Evolutionary conservation across 1,140 invertebrate species (phyloP), one percentile per base, ranked within the genome.

Genomic region (Chironomus striatipennis): DNA sequence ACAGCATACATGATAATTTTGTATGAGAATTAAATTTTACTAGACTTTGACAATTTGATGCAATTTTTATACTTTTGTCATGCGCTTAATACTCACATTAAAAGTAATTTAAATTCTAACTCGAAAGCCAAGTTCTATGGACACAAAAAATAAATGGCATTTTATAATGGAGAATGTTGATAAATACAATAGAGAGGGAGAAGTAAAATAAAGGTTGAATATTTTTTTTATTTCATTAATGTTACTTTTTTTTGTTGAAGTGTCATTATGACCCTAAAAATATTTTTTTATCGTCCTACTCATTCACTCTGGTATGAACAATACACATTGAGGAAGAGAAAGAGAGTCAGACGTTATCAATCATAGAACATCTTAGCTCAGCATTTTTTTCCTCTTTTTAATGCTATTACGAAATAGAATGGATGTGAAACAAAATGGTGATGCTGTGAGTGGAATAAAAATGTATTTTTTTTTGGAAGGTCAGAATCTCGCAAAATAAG

Each of bases 181-280:
- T 57, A 57, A n/a, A n/a, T 57, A n/a, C n/a, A 12, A n/a, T 57
- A 57, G 47, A n/a, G 47, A 57, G 4, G 12, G n/a, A 15, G 47
- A 10, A 57, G 15, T 57, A 10, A 15, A n/a, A 57, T n/a, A 57
- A 57, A 57, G 47, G 47, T 57, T 57, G 47, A 57, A 57, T 12
- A 34, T 34, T 34, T 34, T 57, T 57, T 57, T 57, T 57, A 57
- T 57, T 57, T 57, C 47, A 57, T 57, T n/a, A 57, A 57, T 57
- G 47, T 57, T 57, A n/a, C 47, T 57, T 57, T 15, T 34, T 34
- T 57, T 57, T 57, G 47, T 57, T 57, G 12, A 57, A 57, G 47
- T 57, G 47, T n/a, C n/a, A 57, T 57, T 57, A 57, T 57, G 47
- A 57, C 47, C 47, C 47, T 57, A 57, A 57, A 57, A 57, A n/a